Evolutionary conservation across 2,113 vertebrate genomes (phyloP).

Genomic region (Gymnorhina tibicen): DNA sequence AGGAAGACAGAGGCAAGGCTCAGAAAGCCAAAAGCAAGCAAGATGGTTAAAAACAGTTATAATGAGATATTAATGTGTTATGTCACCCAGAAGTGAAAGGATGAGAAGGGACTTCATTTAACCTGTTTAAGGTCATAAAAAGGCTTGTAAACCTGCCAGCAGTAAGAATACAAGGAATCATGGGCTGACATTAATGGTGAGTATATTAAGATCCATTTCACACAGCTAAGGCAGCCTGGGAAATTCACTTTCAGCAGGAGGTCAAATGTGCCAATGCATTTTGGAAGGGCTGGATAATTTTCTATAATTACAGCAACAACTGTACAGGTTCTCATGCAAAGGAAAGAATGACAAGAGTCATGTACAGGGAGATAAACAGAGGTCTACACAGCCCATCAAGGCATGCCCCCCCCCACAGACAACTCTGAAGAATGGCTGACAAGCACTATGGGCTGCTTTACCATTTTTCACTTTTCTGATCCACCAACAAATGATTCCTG

Average conservation of each 20-base stretch:
- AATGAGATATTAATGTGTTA: background rate
- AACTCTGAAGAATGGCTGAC: background rate
- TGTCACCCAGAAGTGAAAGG: background rate
- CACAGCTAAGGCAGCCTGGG: background rate
- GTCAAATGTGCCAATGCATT: background rate
- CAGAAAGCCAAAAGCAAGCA: background rate
- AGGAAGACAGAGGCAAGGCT: background rate
- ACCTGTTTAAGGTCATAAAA: slow-evolving; percentile 10
- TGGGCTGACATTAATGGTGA: background rate
- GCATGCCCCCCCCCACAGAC: background rate
- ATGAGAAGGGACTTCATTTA: background rate
- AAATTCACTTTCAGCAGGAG: background rate
- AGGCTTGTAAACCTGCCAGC: background rate
- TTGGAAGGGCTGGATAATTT: background rate
- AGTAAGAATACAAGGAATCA: background rate
- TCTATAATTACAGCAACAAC: background rate
- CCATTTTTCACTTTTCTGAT: background rate
- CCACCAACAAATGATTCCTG: background rate
- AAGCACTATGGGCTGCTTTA: background rate
- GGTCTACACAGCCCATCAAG: background rate
- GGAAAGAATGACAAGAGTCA: background rate
- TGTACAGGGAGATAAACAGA: background rate
- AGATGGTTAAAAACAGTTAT: background rate
- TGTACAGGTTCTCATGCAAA: background rate
- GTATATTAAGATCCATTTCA: background rate